Conservation (phyloP, 2,888 invertebrate genomes). For the Sympetrum striolatum region DNA sequence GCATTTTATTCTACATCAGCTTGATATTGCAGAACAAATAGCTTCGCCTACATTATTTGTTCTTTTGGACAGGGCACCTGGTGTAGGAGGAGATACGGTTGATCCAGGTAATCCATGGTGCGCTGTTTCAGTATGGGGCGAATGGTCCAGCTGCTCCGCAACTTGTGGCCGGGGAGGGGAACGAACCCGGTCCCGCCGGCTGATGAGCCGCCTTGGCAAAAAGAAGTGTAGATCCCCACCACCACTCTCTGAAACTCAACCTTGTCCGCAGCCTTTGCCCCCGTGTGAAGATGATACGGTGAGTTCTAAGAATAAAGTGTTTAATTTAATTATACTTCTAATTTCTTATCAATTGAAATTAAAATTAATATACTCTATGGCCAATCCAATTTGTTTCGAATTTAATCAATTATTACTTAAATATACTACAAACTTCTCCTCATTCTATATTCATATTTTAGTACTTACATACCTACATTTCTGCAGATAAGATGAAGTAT, state of each 20-base stretch:
- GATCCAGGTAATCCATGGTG: slow-evolving; percentile 52
- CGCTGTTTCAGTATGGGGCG: slow-evolving; percentile 60
- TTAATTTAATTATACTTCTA: too few relatives aligned
- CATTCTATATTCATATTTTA: too few relatives aligned
- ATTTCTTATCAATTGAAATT: too few relatives aligned
- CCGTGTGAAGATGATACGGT: not conserved
- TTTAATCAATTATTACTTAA: too few relatives aligned
- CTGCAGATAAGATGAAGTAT: too few relatives aligned
- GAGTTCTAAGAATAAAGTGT: too few relatives aligned
- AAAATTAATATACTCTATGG: too few relatives aligned
- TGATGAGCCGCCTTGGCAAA: slow-evolving; percentile 54
- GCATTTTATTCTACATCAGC: not conserved
- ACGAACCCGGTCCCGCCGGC: slow-evolving; percentile 73
- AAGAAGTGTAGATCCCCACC: slow-evolving; percentile 24
- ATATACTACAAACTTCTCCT: too few relatives aligned
- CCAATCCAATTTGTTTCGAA: too few relatives aligned
- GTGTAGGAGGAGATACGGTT: too few relatives aligned
- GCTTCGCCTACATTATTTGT: not conserved
- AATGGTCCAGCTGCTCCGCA: slow-evolving; percentile 61
- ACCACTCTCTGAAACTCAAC: not conserved
- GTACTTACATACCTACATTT: too few relatives aligned
- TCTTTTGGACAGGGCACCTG: not conserved
- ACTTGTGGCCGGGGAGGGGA: slow-evolving; percentile 61
- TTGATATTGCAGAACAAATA: not conserved
- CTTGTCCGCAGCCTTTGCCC: not conserved